Evolutionary conservation across 2,888 invertebrate species (phyloP), one percentile per base, ranked within the genome.

Genomic region (Orgyia antiqua): DNA sequence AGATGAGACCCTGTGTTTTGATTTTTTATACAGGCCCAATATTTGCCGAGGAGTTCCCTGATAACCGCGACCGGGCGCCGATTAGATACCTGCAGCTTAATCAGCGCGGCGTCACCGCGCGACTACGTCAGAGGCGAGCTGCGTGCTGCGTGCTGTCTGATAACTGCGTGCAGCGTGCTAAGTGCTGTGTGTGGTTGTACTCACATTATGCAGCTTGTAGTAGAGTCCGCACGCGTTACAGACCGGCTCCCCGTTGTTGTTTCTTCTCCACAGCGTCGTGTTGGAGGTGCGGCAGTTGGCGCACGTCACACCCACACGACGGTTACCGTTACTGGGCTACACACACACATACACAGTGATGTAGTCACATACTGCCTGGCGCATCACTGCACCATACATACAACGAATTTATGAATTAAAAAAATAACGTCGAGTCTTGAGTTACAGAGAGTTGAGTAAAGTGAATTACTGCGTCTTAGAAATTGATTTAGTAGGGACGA

Each of bases 221-320:
- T 99, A 99, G 17, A 99, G 92, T 0, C 99, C 99, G 73, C 99
- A 99, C 11, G 99, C 99, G 82, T 99, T 99, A 86, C 99, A 99
- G 19, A 99, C 99, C 1, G 99, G 96, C 73, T 99, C 98, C 10
- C 99, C 99, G 58, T 92, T 88, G 54, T 93, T 89, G 87, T 99
- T 99, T 49, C 99, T 89, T 38, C 99, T 90, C 99, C 99, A 99
- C 40, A 99, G 88, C 6, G 99, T 98, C 2, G 99, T 99, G 53
- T 92, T 93, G 44, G 89, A 90, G 4, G 99, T 98, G 52, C 91
- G 89, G 75, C 99, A 99, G 87, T 99, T 99, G 59, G 96, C 95
- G 79, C 99, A 99, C 68, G 94, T 94, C 24, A 96, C 89, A 10
- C 95, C 95, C 58, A 87, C 88, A 45, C 91, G 84, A 39, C 91